Conservation (phyloP, 2,888 invertebrate genomes). For the Prosapia bicincta region DNA sequence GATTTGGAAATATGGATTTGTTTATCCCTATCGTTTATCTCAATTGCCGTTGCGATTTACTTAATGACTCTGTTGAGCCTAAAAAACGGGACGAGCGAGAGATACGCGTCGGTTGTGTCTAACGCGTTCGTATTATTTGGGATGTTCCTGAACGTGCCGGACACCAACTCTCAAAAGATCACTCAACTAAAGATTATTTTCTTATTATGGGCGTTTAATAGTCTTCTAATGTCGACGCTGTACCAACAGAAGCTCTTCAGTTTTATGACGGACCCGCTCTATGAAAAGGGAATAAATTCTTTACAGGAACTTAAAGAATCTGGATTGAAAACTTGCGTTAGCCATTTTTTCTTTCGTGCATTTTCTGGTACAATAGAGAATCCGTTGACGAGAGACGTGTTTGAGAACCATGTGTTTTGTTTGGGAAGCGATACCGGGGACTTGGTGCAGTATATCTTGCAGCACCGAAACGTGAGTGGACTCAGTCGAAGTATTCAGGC, state of each 20-base stretch:
- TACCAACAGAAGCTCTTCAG: neutral
- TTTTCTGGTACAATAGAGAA: neutral
- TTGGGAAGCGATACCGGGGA: neutral
- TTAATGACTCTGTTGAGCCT: neutral
- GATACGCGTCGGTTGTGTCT: neutral
- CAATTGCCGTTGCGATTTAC: neutral
- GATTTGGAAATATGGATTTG: neutral
- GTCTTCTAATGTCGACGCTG: neutral
- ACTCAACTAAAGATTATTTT: neutral
- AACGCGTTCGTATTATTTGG: neutral
- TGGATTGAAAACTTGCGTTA: neutral
- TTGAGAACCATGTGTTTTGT: neutral
- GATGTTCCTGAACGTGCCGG: neutral
- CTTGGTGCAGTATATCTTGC: neutral
- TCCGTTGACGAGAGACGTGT: neutral
- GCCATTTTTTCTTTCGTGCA: neutral
- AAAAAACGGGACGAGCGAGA: neutral
- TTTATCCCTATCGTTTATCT: neutral
- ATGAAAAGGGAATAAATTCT: neutral
- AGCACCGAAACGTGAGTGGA: neutral
- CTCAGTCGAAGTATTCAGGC: neutral
- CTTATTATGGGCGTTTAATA: neutral
- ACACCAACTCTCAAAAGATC: neutral
- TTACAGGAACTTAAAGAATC: neutral
- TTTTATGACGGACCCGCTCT: neutral